Evolutionary conservation across 2,888 invertebrate species (phyloP).

Genomic region (Hipparchia semele): DNA sequence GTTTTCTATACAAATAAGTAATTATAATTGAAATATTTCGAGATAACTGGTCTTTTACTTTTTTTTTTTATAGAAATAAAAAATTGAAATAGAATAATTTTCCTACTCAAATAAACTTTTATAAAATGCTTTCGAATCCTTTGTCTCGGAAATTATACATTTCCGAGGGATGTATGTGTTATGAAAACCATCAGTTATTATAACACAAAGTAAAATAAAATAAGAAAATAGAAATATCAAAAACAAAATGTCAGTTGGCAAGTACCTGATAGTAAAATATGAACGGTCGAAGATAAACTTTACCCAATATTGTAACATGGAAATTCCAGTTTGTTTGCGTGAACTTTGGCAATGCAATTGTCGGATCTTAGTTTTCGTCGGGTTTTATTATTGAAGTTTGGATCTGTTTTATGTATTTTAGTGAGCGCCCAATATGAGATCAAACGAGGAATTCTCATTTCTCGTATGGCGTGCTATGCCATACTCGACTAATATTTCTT

Average conservation of each 20-base stretch:
- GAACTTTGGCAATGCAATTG: constrained; percentile 6
- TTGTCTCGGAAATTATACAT: too few species aligned
- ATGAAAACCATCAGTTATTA: too few species aligned
- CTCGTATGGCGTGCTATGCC: not conserved
- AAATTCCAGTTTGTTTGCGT: constrained; percentile 15
- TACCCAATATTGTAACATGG: constrained; percentile 15
- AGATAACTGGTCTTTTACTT: too few species aligned
- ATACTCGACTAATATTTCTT: too few species aligned
- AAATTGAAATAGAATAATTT: too few species aligned
- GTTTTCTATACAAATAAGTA: not conserved
- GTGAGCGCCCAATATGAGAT: not conserved
- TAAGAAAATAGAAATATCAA: not conserved
- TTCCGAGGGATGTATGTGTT: too few species aligned
- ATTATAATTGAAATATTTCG: too few species aligned
- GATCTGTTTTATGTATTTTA: constrained; percentile 2
- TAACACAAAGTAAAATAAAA: not conserved
- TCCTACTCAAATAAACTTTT: too few species aligned
- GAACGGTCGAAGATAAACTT: constrained; percentile 1
- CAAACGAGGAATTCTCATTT: not conserved
- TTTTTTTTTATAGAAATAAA: too few species aligned
- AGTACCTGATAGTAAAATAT: constrained; percentile 2
- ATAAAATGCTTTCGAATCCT: too few species aligned
- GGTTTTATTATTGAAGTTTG: constrained; percentile 2
- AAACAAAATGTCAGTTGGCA: constrained; percentile 8
- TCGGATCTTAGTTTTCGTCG: constrained; percentile 6